Evolutionary conservation across 2,888 invertebrate genomes (phyloP).

Genomic region (Xestia rhomboidea): DNA sequence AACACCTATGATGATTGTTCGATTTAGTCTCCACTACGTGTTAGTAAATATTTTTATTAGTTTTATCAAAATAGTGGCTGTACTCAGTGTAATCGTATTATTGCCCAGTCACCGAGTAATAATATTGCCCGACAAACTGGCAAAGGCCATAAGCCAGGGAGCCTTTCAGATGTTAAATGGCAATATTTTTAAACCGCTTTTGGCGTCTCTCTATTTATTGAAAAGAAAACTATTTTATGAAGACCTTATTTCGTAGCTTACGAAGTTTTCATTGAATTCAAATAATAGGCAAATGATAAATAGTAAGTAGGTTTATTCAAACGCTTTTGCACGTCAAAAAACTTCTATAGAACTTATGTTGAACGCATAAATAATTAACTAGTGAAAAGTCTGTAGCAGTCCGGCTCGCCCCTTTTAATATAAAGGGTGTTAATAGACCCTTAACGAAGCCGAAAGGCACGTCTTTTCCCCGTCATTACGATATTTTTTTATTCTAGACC

Average conservation of each 20-base stretch:
- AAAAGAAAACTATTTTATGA: not conserved
- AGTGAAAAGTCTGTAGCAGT: not conserved
- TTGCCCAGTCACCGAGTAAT: constrained; percentile 10
- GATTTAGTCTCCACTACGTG: not conserved
- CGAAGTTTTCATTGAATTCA: not conserved
- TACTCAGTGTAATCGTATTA: constrained; percentile 19
- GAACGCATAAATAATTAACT: not conserved
- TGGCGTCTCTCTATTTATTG: not conserved
- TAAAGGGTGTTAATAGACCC: no score
- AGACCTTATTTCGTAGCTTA: not conserved
- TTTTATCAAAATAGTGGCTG: constrained; percentile 1
- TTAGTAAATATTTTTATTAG: not conserved
- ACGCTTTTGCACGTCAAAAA: not conserved
- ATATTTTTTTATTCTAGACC: no score
- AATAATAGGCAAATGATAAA: not conserved
- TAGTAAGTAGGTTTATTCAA: not conserved
- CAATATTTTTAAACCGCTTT: constrained; percentile 11
- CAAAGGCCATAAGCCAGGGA: constrained; percentile 6
- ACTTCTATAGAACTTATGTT: not conserved
- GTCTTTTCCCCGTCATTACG: no score
- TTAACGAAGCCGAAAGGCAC: no score
- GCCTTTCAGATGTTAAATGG: constrained; percentile 11
- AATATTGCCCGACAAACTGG: constrained; percentile 12
- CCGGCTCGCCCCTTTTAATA: not conserved
- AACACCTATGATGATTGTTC: no score